Evolutionary conservation across 1,140 invertebrate species (phyloP), one percentile per base, ranked within the genome.

Genomic region (Drosophila nasuta): DNA sequence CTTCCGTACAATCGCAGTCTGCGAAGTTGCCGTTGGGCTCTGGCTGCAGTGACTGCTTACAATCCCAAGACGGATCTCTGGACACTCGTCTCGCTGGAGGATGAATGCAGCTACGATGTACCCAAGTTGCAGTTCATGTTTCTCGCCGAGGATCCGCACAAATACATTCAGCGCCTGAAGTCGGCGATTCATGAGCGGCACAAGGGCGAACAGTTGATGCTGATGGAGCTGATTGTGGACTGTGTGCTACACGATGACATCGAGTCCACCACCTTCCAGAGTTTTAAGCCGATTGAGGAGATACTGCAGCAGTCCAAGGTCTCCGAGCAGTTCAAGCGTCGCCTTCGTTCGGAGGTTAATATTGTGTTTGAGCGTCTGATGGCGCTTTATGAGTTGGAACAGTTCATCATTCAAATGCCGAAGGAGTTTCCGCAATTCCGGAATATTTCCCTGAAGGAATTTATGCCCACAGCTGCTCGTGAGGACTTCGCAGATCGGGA

Each of bases 121-220:
- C 88, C 89, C 4, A 91, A 80, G 64, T 60, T 92, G 8, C 88
- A 92, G 56, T 86, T 92, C 25, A 92, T 91, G 89, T 92, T 92
- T 54, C 25, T 92, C 5, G 91, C 91, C 13, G 91, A 92, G 64
- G 77, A 91, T 67, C 89, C 91, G 0, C 73, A 82, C 56, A 71
- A 69, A 43, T 92, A 86, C 5, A 79, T 91, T 1, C 28, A 76
- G 20, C 91, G 91, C 0, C n/a, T 92, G 15, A 59, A 82, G 41
- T 56, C 79, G 0, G 91, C 91, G 0, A 63, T 91, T 1, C 56
- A 79, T 7, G 81, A 83, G 15, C 79, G 91, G 0, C 80, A 90
- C 51, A 83, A 79, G 52, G 88, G 78, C 1, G 91, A 92, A 51
- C 75, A 75, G 10, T 15, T 89, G 3, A 86, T 92, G 72, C 54